A percentile compares a stretch with the other conserved stretches of the same genome.
Evolutionary conservation across 2,888 invertebrate species (phyloP).

Genomic region (Antheraea assamensis): DNA sequence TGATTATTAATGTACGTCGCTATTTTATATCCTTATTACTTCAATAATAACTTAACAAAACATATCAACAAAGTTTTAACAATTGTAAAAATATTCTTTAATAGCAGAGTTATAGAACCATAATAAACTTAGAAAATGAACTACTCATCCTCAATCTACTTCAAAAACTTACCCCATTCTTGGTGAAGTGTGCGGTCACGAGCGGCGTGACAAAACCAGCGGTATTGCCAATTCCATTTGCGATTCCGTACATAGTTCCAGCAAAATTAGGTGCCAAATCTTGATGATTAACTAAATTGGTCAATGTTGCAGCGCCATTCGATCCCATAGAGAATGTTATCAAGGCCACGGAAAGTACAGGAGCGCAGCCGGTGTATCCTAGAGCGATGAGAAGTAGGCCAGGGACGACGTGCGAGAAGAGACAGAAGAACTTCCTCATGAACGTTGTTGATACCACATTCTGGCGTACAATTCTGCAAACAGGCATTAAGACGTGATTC

Average conservation of each 20-base stretch:
- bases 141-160: background rate
- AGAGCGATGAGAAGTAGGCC: slow-evolving; percentile 78
- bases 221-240: slow-evolving; percentile 87
- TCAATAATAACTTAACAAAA: background rate
- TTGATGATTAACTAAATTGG: slow-evolving; percentile 85
- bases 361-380: slow-evolving; percentile 84
- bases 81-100: background rate
- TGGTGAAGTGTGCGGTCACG: slow-evolving; percentile 85
- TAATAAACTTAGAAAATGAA: background rate
- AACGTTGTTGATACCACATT: slow-evolving; percentile 75
- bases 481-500: too few relatives aligned
- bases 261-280: slow-evolving; percentile 91
- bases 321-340: slow-evolving; percentile 86
- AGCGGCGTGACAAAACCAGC: slow-evolving; percentile 88
- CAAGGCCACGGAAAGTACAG: slow-evolving; percentile 84
- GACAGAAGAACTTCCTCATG: slow-evolving; percentile 85
- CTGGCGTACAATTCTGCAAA: slow-evolving; percentile 75
- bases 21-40: background rate
- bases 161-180: slow-evolving; percentile 73
- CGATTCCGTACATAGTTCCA: slow-evolving; percentile 88
- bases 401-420: slow-evolving; percentile 83
- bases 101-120: background rate
- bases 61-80: background rate
- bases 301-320: slow-evolving; percentile 84
- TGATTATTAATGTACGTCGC: background rate